A percentile compares a stretch with the other conserved stretches of the same genome.
phyloP scores from a whole-genome alignment of 2,888 invertebrate genomes.

The Andrena bicolor region DNA sequence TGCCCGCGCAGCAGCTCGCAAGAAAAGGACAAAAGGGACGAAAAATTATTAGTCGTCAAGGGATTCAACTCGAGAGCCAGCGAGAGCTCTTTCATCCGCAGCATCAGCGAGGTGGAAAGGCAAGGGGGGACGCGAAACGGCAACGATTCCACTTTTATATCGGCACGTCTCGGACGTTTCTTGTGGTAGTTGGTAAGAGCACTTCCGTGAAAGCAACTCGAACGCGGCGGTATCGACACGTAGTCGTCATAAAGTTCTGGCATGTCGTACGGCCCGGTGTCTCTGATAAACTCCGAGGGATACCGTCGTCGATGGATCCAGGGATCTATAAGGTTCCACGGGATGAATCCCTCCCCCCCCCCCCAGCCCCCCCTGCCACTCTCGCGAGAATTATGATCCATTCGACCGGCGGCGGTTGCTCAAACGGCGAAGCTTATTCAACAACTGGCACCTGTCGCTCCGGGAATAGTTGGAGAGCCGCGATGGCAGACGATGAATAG shows the following conservation, averaged over 20 bases:
- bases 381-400: conserved; percentile 60
- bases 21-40: background rate
- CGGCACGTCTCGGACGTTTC: conserved; percentile 10
- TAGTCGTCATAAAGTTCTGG: conserved; percentile 58
- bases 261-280: conserved; percentile 40
- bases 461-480: conserved; percentile 67
- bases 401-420: conserved; percentile 47
- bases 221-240: conserved; percentile 43
- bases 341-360: conserved; percentile 30
- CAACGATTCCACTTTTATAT: conserved; percentile 26
- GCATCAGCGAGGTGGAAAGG: background rate
- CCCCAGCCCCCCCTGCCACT: background rate
- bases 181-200: conserved; percentile 23
- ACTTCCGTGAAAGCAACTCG: conserved; percentile 10
- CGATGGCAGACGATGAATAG: conserved; percentile 65
- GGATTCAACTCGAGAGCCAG: background rate
- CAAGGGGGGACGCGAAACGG: conserved; percentile 2
- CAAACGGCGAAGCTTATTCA: conserved; percentile 60
- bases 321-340: background rate
- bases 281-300: conserved; percentile 51
- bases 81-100: background rate
- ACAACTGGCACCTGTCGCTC: conserved; percentile 69
- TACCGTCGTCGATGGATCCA: conserved; percentile 27
- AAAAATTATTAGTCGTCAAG: background rate
- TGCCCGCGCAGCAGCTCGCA: background rate